phyloP scores from a whole-genome alignment of 2,113 vertebrate genomes.

The Geococcyx californianus region DNA sequence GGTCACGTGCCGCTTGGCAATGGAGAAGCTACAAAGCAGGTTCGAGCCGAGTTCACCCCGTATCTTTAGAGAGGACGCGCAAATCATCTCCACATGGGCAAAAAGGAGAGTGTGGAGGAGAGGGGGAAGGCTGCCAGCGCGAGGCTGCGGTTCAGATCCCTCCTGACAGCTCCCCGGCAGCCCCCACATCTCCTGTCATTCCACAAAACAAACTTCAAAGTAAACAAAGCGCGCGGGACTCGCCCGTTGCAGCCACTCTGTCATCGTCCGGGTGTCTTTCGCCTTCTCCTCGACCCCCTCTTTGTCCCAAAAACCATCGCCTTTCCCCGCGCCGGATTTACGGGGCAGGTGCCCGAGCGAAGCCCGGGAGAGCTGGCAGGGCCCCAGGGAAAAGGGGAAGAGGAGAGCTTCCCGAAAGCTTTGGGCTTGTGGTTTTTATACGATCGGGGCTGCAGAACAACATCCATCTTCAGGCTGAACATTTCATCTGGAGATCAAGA shows the following conservation, averaged over 20 bases:
- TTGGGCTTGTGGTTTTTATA: neutral
- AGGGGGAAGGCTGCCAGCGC: neutral
- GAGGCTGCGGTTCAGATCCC: neutral
- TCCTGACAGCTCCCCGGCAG: neutral
- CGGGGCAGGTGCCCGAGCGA: slow-evolving; percentile 43
- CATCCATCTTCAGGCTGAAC: slow-evolving; percentile 25
- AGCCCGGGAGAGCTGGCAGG: neutral
- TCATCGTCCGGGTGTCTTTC: neutral
- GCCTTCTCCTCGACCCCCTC: too few relatives aligned
- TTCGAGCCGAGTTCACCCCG: slow-evolving; percentile 11
- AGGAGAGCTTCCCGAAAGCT: neutral
- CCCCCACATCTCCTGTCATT: neutral
- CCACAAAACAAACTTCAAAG: slow-evolving; percentile 42
- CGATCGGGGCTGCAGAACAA: neutral
- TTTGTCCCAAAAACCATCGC: neutral
- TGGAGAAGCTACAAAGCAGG: neutral
- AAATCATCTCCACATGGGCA: slow-evolving; percentile 38
- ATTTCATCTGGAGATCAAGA: slow-evolving; percentile 8
- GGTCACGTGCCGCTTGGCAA: neutral
- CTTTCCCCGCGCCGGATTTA: neutral
- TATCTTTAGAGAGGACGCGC: neutral
- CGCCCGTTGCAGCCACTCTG: neutral
- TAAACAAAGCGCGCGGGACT: neutral
- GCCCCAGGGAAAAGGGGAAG: neutral
- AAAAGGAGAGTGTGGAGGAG: neutral